A percentile compares a stretch with the other conserved stretches of the same genome.
phyloP scores from a whole-genome alignment of 2,888 invertebrate genomes.

The Hydrotaea cyrtoneurina region DNA sequence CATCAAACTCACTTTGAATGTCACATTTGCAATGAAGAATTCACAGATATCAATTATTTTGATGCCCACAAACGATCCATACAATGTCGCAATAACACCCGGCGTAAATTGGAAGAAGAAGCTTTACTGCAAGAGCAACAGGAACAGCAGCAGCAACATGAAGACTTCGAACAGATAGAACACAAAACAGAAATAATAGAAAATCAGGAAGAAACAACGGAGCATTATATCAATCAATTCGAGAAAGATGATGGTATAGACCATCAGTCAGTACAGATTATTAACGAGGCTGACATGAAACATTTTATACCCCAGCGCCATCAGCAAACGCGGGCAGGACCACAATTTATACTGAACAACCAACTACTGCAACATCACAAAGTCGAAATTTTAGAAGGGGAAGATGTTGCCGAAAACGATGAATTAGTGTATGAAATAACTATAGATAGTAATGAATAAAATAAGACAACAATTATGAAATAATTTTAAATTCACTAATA shows the following conservation, averaged over 20 bases:
- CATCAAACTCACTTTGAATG: conserved; percentile 75
- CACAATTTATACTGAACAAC: conserved; percentile 49
- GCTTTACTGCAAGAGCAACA: conserved; percentile 31
- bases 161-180: neutral
- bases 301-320: conserved; percentile 42
- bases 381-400: conserved; percentile 42
- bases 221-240: conserved; percentile 10
- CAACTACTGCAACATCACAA: conserved; percentile 50
- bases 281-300: conserved; percentile 58
- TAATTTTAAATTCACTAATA: neutral
- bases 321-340: neutral
- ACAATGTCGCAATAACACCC: conserved; percentile 77
- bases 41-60: conserved; percentile 77
- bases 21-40: conserved; percentile 76
- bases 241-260: neutral
- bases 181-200: conserved; percentile 48
- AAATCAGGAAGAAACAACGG: conserved; percentile 31
- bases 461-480: neutral
- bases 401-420: conserved; percentile 56
- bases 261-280: conserved; percentile 56
- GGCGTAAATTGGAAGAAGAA: conserved; percentile 69
- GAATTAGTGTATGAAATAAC: conserved; percentile 66
- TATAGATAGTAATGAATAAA: conserved; percentile 65
- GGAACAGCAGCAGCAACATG: conserved; percentile 47
- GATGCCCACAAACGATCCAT: conserved; percentile 78